Conservation (phyloP, 1,140 invertebrate species). For the Drosophila teissieri region DNA sequence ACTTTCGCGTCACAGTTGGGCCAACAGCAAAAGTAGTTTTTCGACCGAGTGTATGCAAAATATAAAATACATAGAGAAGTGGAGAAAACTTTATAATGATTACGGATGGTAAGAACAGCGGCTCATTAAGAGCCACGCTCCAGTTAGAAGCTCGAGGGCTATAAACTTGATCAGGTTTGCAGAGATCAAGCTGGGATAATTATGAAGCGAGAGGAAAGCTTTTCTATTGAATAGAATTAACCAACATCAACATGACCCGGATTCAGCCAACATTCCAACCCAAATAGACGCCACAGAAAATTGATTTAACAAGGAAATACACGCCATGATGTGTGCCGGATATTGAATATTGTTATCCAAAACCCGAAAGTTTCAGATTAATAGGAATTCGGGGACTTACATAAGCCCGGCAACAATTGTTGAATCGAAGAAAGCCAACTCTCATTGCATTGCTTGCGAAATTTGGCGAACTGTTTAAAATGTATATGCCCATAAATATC, state of each 20-base stretch:
- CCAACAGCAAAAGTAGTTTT: constrained; percentile 39
- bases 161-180: constrained; percentile 44
- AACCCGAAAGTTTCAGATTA: constrained; percentile 37
- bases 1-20: constrained; percentile 79
- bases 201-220: constrained; percentile 27
- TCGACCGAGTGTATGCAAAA: constrained; percentile 35
- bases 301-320: constrained; percentile 19
- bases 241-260: constrained; percentile 24
- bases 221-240: constrained; percentile 47
- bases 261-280: constrained; percentile 2
- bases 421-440: constrained; percentile 44
- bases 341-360: constrained; percentile 35
- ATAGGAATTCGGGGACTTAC: constrained; percentile 16
- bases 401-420: constrained; percentile 30
- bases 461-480: constrained; percentile 32
- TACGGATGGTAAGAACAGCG: constrained; percentile 25
- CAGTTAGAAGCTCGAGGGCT: constrained; percentile 54
- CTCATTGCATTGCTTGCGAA: constrained; percentile 16
- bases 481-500: constrained; percentile 38
- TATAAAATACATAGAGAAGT: constrained; percentile 6
- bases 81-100: constrained; percentile 26
- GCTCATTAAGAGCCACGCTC: constrained; percentile 71
- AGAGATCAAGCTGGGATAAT: constrained; percentile 41
- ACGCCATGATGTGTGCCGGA: constrained; percentile 36
- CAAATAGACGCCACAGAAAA: constrained; percentile 13